These are phyloP conservation scores for Drosophila nebulosa DNA, from an alignment of 1,140 invertebrate genomes.

Conservation along the genomic window DNA sequence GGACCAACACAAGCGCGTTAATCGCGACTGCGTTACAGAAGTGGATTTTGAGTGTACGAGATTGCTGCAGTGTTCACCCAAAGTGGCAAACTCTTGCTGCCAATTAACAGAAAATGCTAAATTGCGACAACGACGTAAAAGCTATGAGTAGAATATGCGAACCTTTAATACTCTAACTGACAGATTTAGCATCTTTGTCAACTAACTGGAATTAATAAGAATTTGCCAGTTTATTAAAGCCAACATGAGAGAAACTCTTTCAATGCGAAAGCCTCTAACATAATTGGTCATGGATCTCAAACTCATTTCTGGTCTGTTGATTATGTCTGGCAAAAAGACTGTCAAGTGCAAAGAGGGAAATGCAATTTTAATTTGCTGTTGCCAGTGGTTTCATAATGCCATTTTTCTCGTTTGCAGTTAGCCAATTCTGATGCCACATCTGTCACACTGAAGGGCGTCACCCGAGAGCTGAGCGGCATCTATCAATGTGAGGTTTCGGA, in stretches of 20 bases:
- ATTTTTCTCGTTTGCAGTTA: constrained; percentile 81
- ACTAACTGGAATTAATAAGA: too few species aligned
- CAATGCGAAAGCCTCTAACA: too few species aligned
- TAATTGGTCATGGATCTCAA: too few species aligned
- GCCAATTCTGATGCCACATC: constrained; percentile 84
- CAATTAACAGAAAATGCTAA: constrained; percentile 61
- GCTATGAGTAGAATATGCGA: constrained; percentile 1
- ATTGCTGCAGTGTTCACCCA: constrained; percentile 47
- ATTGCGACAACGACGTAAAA: constrained; percentile 39
- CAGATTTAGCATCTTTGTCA: too few species aligned
- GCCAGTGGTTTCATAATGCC: not conserved
- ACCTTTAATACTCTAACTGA: not conserved
- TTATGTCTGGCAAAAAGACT: not conserved
- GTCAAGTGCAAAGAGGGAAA: not conserved
- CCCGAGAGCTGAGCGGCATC: constrained; percentile 84
- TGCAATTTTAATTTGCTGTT: not conserved
- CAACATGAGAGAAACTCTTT: too few species aligned
- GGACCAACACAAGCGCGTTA: constrained; percentile 47
- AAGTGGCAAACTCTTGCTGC: constrained; percentile 54
- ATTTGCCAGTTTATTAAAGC: too few species aligned
- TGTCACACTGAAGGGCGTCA: constrained; percentile 84
- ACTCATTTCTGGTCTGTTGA: not conserved
- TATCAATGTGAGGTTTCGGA: constrained; percentile 89
- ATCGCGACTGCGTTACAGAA: constrained; percentile 42
- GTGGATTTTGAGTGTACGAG: constrained; percentile 58